Evolutionary conservation across 1,140 invertebrate genomes (phyloP), one percentile per base, ranked within the genome.

Genomic region (Luehdorfia chinensis): DNA sequence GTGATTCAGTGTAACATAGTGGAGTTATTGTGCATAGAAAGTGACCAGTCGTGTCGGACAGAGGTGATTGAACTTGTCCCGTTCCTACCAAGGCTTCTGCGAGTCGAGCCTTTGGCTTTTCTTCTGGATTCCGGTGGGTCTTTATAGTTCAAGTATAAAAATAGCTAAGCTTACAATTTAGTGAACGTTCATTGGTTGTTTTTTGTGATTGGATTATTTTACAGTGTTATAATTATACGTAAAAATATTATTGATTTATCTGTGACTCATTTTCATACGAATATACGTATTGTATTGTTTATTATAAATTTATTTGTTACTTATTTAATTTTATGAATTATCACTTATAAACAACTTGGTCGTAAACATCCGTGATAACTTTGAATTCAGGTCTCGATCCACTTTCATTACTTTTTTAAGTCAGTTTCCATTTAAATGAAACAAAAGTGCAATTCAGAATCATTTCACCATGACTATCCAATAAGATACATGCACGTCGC

Each of bases 1-100:
- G 60, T 65, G 32, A 41, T 51, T 23, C 25, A 59, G 54, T 55
- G 60, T 37, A 16, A 34, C 47, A 47, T 27, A 59, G 54, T 57
- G 60, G 43, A n/a, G 18, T 33, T 50, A 50, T 21, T 33, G 53
- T 62, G 50, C 28, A 28, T 63, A 50, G 57, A 62, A 55, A 65
- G 62, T 53, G 51, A 32, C 7, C 43, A 52, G 47, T 32, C 48
- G 43, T 30, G 36, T 32, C 43, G 41, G 59, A 39, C 19, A 31
- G 54, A 66, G 71, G 75, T 79, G 63, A 79, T 48, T 76, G 75
- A 79, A 68, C 75, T 73, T 61, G 50, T 12, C 4, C 19, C 19
- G 19, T 21, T 28, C 18, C 34, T 46, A 50, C 33, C 44, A 23
- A 37, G 1, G 19, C 25, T 19, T 41, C 53, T 31, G 30, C 25